Base-by-base conservation (phyloP, 1,140 invertebrate species). In the Drosophila obscura region DNA sequence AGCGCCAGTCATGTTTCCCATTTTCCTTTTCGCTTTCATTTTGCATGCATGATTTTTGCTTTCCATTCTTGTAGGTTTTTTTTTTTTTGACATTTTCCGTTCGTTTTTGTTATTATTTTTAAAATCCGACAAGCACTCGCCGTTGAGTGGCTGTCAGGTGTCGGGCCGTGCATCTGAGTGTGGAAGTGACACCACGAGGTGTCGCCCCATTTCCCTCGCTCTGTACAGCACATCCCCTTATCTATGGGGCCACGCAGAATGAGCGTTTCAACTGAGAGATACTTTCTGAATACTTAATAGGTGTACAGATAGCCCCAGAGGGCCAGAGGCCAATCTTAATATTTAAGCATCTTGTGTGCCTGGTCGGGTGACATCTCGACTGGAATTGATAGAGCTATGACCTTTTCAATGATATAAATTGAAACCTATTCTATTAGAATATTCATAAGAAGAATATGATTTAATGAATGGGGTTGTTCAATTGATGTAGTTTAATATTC, bases 141-240 rank as follows among this genome's bases (percentile, higher is more conserved):
- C 71, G 82, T 82, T 76, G 83, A 85, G 82, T 85, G 82, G 78
- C 82, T 85, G 82, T 87, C 82, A 85, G 82, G 82, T 82, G 82
- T 85, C 82, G 85, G 66, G 55, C 62, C 69, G 60, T 62, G 65
- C 50, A 65, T 74, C 81, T 78, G 49, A 59, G 51, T 74, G 62
- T 80, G 81, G 57, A 83, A 80, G 60, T 85, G 80, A 84, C 80
- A 84, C 73, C 62, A 48, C 61, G 35, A 39, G 35, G 35, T 39
- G 53, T 50, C 35, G 45, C 26, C 43, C 50, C 13, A 35, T 64
- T 44, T 59, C 16, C 61, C n/a, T 6, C 19, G n/a, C 35, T 13
- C 11, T 39, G 31, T 9, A 35, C 31, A 35, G 31, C 31, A 11
- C 31, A 35, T 13, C 35, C 35, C 8, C 11, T 31, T 52, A 52